Base-by-base conservation (phyloP, 2,113 vertebrate species). In the Indicator maculatus region DNA sequence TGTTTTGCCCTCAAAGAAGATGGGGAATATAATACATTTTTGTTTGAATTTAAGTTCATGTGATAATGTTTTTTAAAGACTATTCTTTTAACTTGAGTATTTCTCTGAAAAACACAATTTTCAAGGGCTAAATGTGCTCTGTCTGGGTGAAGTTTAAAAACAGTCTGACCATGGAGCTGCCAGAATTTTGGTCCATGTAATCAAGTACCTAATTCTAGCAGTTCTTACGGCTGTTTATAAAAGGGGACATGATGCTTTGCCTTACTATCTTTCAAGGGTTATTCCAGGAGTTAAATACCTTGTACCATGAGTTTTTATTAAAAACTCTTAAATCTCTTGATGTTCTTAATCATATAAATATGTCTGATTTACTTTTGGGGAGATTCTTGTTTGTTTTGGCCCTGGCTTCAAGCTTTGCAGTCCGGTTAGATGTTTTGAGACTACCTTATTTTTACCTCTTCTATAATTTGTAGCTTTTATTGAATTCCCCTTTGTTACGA, bases 391-490 rank as follows among this genome's bases (percentile, higher is more conserved):
- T 27, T 72, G 87, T 85, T 85, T 75, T 90, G 56, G 27, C 36
- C n/a, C 65, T 78, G 55, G 8, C 79, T 93, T 89, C 8, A 39
- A 81, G 59, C 52, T 81, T 36, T 93, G 45, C 61, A 55, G 60
- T 65, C 69, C 72, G 63, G 73, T 72, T 90, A 84, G 72, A 64
- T 15, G 4, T 83, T 94, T 80, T 88, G 83, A 90, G 65, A 69
- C 33, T 58, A 11, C 85, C 79, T 86, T 91, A 79, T 82, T 96
- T 95, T 93, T 90, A 90, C 88, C 86, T 92, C 21, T 86, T 93
- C 70, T 81, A 7, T 92, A 88, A 91, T 90, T 95, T 93, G 50
- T 44, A 86, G 83, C 50, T 94, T 93, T 95, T 95, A 95, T 90
- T 94, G 89, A 90, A 90, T 95, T 88, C 79, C 45, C n/a, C 39